Percentiles rank a stretch among this genome's conserved stretches.
phyloP scores from a whole-genome alignment of 2,113 vertebrate species.

The Corythoichthys haematopterus region DNA sequence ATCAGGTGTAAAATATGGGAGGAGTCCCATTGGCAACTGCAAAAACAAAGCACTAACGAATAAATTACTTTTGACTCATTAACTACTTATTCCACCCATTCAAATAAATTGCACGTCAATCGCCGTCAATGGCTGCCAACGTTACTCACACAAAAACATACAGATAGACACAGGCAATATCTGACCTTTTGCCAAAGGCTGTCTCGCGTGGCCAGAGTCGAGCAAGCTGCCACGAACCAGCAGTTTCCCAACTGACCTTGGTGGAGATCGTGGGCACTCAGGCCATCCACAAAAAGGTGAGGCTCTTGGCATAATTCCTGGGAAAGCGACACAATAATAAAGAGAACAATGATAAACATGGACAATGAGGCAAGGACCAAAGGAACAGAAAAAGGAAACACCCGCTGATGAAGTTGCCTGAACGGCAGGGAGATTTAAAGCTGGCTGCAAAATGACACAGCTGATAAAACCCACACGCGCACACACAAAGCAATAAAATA shows the following conservation, averaged over 20 bases:
- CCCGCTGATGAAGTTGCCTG: not conserved
- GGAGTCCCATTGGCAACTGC: too few species aligned
- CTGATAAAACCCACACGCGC: constrained; percentile 11
- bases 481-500: not conserved
- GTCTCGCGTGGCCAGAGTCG: constrained; percentile 68
- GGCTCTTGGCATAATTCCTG: constrained; percentile 62
- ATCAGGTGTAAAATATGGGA: too few species aligned
- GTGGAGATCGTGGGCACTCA: constrained; percentile 70
- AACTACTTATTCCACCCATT: too few species aligned
- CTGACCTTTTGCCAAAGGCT: constrained; percentile 69
- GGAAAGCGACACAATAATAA: too few species aligned
- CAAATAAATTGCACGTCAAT: too few species aligned
- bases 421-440: not conserved
- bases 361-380: not conserved
- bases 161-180: not conserved
- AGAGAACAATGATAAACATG: not conserved
- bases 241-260: constrained; percentile 72
- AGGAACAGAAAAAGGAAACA: not conserved
- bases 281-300: constrained; percentile 65
- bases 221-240: constrained; percentile 72
- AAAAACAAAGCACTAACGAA: too few species aligned
- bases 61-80: too few species aligned
- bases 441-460: constrained; percentile 35
- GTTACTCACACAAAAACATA: too few species aligned
- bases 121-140: too few species aligned